Percentiles rank a stretch among this genome's conserved stretches.
phyloP scores from a whole-genome alignment of 2,888 invertebrate species.

The Apamea monoglypha region DNA sequence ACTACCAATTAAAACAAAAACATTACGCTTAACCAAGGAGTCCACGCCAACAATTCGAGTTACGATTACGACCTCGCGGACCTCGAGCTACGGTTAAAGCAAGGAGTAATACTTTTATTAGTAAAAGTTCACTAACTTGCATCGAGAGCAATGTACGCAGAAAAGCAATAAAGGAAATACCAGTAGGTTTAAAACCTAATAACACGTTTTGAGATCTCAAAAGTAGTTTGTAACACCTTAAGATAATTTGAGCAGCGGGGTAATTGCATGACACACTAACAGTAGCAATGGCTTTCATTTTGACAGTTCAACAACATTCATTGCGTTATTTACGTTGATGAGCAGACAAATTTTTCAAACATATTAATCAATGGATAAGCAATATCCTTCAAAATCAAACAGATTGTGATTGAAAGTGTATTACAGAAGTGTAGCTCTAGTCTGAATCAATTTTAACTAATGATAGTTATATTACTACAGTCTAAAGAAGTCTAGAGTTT shows the following conservation, averaged over 20 bases:
- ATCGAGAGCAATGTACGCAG: slow-evolving; percentile 42
- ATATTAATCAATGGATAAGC: no score
- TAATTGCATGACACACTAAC: neutral
- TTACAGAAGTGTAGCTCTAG: neutral
- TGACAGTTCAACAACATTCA: neutral
- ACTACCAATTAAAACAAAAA: neutral
- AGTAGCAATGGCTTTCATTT: neutral
- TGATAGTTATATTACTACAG: neutral
- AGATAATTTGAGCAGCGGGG: neutral
- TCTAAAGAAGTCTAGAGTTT: neutral
- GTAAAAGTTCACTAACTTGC: slow-evolving; percentile 45
- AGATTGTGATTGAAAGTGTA: no score
- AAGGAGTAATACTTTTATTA: slow-evolving; percentile 36
- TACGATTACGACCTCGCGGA: neutral
- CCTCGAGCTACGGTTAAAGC: neutral
- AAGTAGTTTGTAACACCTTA: neutral
- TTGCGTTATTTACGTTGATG: neutral
- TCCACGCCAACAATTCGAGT: neutral
- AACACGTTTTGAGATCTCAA: slow-evolving; percentile 14
- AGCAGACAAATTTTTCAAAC: neutral
- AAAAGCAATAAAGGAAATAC: slow-evolving; percentile 36
- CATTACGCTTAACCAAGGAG: neutral
- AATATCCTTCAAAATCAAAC: no score
- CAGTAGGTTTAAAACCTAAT: slow-evolving; percentile 26
- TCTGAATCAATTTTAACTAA: neutral